Conservation (phyloP, 2,113 vertebrate genomes). For the Seriola aureovittata region DNA sequence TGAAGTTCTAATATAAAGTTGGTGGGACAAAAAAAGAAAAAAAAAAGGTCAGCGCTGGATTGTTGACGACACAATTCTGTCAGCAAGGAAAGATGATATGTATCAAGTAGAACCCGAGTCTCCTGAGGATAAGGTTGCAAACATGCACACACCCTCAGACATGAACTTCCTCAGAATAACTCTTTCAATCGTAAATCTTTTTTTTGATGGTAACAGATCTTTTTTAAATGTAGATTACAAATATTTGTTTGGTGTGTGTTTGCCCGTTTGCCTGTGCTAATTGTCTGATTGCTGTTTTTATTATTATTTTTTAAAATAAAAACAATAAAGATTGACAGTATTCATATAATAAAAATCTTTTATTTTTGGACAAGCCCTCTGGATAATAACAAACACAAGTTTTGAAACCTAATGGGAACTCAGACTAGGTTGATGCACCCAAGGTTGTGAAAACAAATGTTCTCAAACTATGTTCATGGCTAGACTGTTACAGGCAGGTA, state of each 20-base stretch:
- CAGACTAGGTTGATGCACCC: conserved; percentile 2
- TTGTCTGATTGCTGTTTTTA: not conserved
- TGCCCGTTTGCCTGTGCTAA: too few relatives aligned
- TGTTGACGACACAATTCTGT: not conserved
- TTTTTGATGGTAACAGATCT: not conserved
- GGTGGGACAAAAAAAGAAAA: too few relatives aligned
- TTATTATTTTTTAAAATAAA: not conserved
- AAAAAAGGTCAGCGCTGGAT: not conserved
- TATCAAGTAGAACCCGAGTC: not conserved
- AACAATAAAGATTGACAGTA: not conserved
- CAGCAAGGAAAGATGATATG: not conserved
- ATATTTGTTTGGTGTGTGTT: not conserved
- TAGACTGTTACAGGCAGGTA: not conserved
- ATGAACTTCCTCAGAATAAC: not conserved
- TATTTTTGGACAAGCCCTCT: conserved; percentile 7
- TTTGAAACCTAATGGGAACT: conserved; percentile 9
- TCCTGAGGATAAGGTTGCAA: not conserved
- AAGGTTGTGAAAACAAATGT: conserved; percentile 18
- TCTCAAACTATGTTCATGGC: conserved; percentile 6
- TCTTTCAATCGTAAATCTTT: not conserved
- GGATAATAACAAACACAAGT: not conserved
- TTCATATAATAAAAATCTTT: not conserved
- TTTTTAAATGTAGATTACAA: not conserved
- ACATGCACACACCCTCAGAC: not conserved
- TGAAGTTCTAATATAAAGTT: not conserved